phyloP scores from a whole-genome alignment of 37 sponge, comb jelly and placozoan species.

The Mnemiopsis leidyi region DNA sequence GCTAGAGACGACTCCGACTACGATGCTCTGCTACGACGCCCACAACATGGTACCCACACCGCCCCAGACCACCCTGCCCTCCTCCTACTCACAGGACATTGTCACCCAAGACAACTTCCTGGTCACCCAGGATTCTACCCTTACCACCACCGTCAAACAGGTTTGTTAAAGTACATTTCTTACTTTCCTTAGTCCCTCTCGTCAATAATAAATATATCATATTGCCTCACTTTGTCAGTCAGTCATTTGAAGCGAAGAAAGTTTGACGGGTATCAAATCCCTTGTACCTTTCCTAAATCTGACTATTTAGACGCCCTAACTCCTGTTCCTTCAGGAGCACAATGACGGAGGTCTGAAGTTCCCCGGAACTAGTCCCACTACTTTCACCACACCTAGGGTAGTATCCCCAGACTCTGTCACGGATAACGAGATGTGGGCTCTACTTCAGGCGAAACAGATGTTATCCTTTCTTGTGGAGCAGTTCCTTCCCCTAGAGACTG shows the following conservation, averaged over 20 bases:
- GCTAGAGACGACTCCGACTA: not conserved
- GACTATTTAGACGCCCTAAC: not conserved
- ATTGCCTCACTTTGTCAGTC: too few species aligned
- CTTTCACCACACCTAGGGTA: not conserved
- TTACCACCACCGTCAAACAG: constrained; percentile 44
- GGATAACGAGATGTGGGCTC: constrained; percentile 17
- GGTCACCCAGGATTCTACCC: constrained; percentile 4
- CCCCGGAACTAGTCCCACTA: not conserved
- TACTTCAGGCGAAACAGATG: constrained; percentile 10
- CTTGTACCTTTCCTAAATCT: too few species aligned
- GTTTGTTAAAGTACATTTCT: too few species aligned
- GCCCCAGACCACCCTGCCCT: not conserved
- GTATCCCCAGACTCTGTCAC: constrained; percentile 22
- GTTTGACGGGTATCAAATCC: too few species aligned
- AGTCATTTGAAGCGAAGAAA: too few species aligned
- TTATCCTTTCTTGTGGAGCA: constrained; percentile 7
- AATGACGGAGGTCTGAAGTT: not conserved
- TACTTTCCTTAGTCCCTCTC: too few species aligned
- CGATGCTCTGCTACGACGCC: not conserved
- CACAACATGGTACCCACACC: not conserved
- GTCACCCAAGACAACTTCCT: constrained; percentile 34
- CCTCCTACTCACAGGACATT: not conserved
- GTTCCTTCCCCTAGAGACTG: constrained; percentile 32
- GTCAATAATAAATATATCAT: too few species aligned
- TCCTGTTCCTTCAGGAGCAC: not conserved